phyloP scores from a whole-genome alignment of 2,888 invertebrate genomes.

The Eumerus sabulonum region DNA sequence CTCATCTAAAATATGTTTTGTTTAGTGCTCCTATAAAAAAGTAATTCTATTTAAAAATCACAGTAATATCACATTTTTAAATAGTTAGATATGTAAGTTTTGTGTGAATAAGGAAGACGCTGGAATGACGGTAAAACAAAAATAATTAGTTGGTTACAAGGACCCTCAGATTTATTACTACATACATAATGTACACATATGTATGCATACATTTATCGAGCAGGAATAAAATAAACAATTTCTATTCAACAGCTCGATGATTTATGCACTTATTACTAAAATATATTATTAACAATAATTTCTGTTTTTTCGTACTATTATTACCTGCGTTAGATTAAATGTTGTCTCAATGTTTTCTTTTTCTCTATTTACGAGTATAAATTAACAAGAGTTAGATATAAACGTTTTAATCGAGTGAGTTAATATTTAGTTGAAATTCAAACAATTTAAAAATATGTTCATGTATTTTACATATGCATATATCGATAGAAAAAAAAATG shows the following conservation, averaged over 20 bases:
- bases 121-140: constrained; percentile 15
- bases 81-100: constrained; percentile 54
- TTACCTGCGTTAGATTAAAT: constrained; percentile 68
- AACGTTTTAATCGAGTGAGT: constrained; percentile 65
- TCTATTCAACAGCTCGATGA: background rate
- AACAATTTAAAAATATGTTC: background rate
- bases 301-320: constrained; percentile 51
- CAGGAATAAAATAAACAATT: background rate
- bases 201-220: constrained; percentile 23
- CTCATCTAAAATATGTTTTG: constrained; percentile 4
- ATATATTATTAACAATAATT: constrained; percentile 6
- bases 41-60: constrained; percentile 1
- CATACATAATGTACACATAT: constrained; percentile 10
- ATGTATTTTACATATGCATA: constrained; percentile 6
- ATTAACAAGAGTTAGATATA: constrained; percentile 51
- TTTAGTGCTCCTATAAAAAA: constrained; percentile 10
- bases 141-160: constrained; percentile 65
- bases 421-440: constrained; percentile 60
- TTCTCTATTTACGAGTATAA: constrained; percentile 35
- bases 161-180: constrained; percentile 36
- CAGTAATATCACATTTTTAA: constrained; percentile 17
- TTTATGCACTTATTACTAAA: background rate
- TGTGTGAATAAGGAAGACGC: constrained; percentile 42
- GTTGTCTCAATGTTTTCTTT: constrained; percentile 61
- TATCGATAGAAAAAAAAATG: constrained; percentile 16